These are phyloP conservation scores for Aquatica leii DNA, from an alignment of 2,888 invertebrate species.

Conservation along the genomic window DNA sequence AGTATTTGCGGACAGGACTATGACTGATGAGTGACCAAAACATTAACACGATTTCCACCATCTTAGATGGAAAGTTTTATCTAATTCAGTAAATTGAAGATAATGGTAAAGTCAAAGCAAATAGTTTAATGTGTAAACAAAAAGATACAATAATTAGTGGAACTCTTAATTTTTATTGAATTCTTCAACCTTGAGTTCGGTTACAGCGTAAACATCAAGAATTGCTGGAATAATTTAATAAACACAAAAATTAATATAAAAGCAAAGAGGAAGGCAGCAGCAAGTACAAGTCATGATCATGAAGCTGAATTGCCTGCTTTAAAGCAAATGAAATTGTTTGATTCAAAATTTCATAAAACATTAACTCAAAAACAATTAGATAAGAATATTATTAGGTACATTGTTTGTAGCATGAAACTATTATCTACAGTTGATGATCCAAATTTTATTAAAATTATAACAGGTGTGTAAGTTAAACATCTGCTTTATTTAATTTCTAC, in stretches of 20 bases:
- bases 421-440: background rate
- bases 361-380: no score
- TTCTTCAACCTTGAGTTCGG: background rate
- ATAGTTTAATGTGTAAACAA: background rate
- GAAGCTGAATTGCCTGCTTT: background rate
- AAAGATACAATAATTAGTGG: background rate
- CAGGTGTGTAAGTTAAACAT: no score
- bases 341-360: background rate
- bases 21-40: no score
- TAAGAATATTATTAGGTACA: no score
- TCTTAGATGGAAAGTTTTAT: no score
- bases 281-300: background rate
- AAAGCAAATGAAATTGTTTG: slow-evolving; percentile 9
- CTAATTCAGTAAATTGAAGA: background rate
- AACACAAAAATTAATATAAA: no score
- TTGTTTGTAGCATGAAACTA: background rate
- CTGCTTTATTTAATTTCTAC: no score
- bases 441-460: background rate
- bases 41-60: no score
- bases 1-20: no score
- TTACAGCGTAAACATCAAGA: background rate
- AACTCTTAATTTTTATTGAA: background rate
- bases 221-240: no score
- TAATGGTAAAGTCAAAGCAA: background rate
- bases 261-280: background rate